phyloP scores from a whole-genome alignment of 2,113 vertebrate species.

The Cichladusa arquata region DNA sequence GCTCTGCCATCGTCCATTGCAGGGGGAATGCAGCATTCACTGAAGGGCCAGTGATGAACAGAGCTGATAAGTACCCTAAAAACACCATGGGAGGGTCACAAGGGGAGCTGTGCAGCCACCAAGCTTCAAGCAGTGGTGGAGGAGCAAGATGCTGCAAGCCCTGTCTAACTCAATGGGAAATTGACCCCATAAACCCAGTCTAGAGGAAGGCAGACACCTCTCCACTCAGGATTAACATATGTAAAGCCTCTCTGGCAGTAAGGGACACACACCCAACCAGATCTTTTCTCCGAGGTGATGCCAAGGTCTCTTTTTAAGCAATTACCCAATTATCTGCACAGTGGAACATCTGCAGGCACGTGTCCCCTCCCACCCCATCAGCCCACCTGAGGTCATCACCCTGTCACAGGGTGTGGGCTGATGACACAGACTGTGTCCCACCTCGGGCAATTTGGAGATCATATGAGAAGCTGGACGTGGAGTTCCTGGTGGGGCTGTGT shows the following conservation, averaged over 20 bases:
- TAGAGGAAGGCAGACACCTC: neutral
- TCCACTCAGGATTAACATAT: neutral
- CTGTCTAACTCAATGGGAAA: neutral
- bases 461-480: neutral
- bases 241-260: neutral
- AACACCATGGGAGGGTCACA: neutral
- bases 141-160: neutral
- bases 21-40: neutral
- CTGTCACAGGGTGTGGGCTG: rapidly evolving
- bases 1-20: neutral
- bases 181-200: neutral
- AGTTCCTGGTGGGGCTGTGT: neutral
- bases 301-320: neutral
- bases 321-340: neutral
- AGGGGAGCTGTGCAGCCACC: neutral
- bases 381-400: neutral
- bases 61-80: neutral
- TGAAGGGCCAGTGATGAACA: neutral
- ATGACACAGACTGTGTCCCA: neutral
- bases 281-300: neutral
- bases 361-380: neutral
- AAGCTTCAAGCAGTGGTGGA: neutral
- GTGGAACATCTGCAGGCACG: neutral
- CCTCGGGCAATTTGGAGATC: neutral
- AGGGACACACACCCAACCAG: neutral